Conservation (phyloP, 2,888 invertebrate species). For the Luffia ferchaultella region DNA sequence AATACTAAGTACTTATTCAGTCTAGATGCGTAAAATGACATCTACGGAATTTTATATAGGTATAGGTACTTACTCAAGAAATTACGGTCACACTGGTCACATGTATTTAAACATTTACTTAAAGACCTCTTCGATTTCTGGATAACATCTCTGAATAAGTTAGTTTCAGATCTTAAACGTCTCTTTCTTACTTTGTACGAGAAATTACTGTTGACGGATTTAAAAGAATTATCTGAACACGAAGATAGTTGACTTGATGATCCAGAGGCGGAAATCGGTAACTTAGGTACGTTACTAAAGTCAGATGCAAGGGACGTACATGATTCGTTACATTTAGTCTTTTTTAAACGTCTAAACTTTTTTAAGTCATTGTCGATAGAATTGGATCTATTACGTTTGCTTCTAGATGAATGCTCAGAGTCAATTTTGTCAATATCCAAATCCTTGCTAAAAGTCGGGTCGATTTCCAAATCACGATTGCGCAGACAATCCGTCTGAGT, state of each 20-base stretch:
- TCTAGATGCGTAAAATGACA: no score
- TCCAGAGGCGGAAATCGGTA: constrained; percentile 16
- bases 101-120: constrained; percentile 25
- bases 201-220: constrained; percentile 43
- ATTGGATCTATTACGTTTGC: constrained; percentile 37
- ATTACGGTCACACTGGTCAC: no score
- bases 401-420: constrained; percentile 14
- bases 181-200: constrained; percentile 46
- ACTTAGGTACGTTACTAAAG: constrained; percentile 24
- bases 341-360: constrained; percentile 35
- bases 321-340: constrained; percentile 35
- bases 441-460: background rate
- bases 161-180: constrained; percentile 41
- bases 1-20: no score
- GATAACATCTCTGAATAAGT: constrained; percentile 38
- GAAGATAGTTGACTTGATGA: constrained; percentile 33
- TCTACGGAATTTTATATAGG: no score
- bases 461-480: background rate
- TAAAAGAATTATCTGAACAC: constrained; percentile 45
- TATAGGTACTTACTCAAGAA: no score
- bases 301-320: constrained; percentile 35
- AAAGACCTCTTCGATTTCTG: constrained; percentile 34
- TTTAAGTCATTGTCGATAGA: constrained; percentile 30
- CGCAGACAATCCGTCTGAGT: constrained; percentile 33
- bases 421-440: constrained; percentile 12